These are phyloP conservation scores for Clupea harengus DNA, from an alignment of 2,113 vertebrate genomes.

Conservation along the genomic window DNA sequence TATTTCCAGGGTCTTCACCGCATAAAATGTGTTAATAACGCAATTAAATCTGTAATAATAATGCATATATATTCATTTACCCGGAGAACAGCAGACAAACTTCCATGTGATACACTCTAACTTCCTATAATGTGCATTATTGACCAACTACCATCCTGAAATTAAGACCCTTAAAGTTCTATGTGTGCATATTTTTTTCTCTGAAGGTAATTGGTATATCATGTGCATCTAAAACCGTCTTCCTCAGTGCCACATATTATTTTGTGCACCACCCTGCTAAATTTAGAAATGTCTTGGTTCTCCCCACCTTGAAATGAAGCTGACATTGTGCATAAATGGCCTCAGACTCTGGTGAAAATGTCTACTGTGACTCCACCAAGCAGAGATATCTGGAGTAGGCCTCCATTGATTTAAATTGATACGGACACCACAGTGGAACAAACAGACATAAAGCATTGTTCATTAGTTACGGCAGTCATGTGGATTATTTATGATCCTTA, in stretches of 20 bases:
- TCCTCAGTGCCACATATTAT: neutral
- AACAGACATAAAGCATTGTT: neutral
- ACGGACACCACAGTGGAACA: neutral
- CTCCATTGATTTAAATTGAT: neutral
- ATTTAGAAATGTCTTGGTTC: neutral
- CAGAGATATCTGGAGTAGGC: neutral
- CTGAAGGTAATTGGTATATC: neutral
- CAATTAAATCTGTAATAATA: too few species aligned
- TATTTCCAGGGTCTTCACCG: too few species aligned
- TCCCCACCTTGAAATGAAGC: neutral
- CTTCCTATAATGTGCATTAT: neutral
- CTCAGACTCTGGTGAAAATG: neutral
- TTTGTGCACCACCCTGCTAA: neutral
- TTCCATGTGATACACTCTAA: neutral
- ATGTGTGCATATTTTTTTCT: neutral
- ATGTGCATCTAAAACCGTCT: neutral
- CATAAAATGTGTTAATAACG: too few species aligned
- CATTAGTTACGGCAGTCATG: neutral
- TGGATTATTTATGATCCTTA: neutral
- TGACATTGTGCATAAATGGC: neutral
- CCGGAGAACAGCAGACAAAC: neutral
- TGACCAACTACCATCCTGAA: neutral
- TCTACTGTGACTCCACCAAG: constrained; percentile 3
- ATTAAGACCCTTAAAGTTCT: neutral
- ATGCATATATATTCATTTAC: too few species aligned